Conservation (phyloP, 1,140 invertebrate species). For the Drosophila chauvacae region DNA sequence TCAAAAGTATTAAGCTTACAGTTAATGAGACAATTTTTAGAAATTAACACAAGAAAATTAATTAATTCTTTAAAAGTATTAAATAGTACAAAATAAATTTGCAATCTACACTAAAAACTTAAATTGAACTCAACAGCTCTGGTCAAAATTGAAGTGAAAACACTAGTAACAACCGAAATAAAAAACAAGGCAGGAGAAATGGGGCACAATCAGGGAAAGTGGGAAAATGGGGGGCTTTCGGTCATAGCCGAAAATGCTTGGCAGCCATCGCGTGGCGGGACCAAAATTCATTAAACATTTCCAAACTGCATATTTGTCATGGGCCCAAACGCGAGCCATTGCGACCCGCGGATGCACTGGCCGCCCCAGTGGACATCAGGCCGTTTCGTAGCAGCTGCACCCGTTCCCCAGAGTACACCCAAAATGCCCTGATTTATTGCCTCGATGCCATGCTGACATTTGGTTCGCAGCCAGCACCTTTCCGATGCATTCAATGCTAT, state of each 20-base stretch:
- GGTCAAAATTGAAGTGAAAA: background rate
- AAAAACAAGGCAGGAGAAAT: background rate
- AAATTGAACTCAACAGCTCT: slow-evolving; percentile 29
- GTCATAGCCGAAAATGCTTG: slow-evolving; percentile 16
- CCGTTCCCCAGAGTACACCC: slow-evolving; percentile 2
- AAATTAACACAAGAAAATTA: background rate
- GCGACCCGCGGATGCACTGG: slow-evolving; percentile 23
- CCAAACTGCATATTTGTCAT: slow-evolving; percentile 64
- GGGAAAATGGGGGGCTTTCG: background rate
- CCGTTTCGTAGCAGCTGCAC: slow-evolving; percentile 18
- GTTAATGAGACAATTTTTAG: background rate
- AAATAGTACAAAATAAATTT: too few relatives aligned
- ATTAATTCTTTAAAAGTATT: background rate
- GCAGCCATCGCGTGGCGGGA: slow-evolving; percentile 32
- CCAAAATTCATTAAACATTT: slow-evolving; percentile 69
- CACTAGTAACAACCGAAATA: background rate
- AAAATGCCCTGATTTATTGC: slow-evolving; percentile 35
- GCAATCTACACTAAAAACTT: background rate
- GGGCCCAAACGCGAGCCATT: slow-evolving; percentile 9
- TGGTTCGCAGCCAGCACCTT: slow-evolving; percentile 24
- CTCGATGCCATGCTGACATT: slow-evolving; percentile 24
- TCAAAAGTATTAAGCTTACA: background rate
- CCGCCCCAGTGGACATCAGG: slow-evolving; percentile 7
- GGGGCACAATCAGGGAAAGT: slow-evolving; percentile 2
- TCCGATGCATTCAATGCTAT: slow-evolving; percentile 15